Conservation (phyloP, 1,140 invertebrate genomes). For the Yoshiicerus persimilis region DNA sequence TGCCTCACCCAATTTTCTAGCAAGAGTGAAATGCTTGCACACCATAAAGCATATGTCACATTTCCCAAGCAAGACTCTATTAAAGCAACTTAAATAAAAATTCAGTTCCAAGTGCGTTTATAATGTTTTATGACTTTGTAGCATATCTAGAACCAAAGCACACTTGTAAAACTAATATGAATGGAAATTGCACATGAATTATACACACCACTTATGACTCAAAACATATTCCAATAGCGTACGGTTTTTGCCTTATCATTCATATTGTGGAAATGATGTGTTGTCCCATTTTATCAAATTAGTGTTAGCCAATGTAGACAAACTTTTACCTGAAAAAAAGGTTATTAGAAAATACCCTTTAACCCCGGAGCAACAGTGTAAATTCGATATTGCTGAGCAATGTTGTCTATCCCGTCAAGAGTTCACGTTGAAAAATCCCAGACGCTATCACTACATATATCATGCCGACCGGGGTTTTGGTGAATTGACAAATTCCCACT, state of each 20-base stretch:
- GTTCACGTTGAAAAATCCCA: not conserved
- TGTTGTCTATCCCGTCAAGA: not conserved
- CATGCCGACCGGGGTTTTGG: not conserved
- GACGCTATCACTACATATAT: not conserved
- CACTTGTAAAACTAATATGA: not conserved
- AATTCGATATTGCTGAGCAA: not conserved
- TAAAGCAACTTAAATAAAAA: not conserved
- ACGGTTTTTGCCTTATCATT: not conserved
- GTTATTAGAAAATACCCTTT: not conserved
- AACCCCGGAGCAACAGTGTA: not conserved
- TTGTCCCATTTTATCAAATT: not conserved
- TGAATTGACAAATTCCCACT: too few species aligned
- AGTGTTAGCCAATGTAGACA: not conserved
- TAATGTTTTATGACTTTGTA: not conserved
- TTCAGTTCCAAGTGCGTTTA: not conserved
- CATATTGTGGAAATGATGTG: not conserved
- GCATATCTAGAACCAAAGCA: not conserved
- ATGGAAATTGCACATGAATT: not conserved
- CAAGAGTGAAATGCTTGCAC: not conserved
- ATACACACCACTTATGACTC: not conserved
- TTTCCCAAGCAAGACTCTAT: not conserved
- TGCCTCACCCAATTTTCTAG: not conserved
- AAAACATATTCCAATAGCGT: not conserved
- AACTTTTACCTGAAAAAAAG: not conserved
- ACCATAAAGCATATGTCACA: not conserved